phyloP scores from a whole-genome alignment of 2,113 vertebrate species.

The Panurus biarmicus region DNA sequence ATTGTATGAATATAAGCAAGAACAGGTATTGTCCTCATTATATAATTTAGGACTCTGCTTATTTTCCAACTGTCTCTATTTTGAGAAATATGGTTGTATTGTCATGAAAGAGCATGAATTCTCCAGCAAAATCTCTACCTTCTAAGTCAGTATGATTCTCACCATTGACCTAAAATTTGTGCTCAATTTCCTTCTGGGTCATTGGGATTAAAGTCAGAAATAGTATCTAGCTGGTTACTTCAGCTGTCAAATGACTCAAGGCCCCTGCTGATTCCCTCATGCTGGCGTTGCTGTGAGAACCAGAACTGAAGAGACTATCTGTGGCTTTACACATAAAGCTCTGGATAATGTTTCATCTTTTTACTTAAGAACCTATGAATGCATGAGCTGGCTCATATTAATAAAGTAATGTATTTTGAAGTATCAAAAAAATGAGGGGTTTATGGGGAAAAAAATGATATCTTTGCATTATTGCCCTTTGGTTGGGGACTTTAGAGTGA shows the following conservation, averaged over 20 bases:
- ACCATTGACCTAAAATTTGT: not conserved
- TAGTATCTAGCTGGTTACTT: not conserved
- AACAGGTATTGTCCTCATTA: not conserved
- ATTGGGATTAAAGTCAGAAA: not conserved
- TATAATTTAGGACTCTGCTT: not conserved
- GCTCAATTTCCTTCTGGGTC: not conserved
- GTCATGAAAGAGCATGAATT: not conserved
- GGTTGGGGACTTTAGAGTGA: not conserved
- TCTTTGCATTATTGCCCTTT: not conserved
- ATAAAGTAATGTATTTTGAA: not conserved
- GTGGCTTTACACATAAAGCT: not conserved
- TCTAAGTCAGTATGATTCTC: not conserved
- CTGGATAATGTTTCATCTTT: not conserved
- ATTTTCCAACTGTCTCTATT: not conserved
- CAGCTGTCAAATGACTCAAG: slow-evolving; percentile 4
- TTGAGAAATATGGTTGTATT: not conserved
- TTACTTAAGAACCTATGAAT: not conserved
- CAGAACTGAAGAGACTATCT: not conserved
- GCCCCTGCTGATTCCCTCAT: slow-evolving; percentile 14
- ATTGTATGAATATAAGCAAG: not conserved
- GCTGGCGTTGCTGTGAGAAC: slow-evolving; percentile 14
- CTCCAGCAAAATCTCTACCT: not conserved
- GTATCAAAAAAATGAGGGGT: not conserved
- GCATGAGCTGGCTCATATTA: not conserved
- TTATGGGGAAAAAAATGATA: not conserved